These are phyloP conservation scores for Dolomedes plantarius DNA, from an alignment of 2,888 invertebrate species.

Conservation along the genomic window DNA sequence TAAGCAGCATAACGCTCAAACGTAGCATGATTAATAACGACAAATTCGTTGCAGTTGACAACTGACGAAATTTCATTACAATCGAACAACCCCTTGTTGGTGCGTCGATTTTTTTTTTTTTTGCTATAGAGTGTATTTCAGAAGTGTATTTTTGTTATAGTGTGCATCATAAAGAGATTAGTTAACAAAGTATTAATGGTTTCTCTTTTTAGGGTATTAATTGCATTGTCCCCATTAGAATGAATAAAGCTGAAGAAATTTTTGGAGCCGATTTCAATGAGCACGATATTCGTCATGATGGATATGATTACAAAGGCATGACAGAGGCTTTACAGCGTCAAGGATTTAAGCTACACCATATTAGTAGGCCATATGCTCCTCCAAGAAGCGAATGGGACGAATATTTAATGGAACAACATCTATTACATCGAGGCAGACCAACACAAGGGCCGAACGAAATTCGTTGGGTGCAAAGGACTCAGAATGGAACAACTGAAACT, in stretches of 20 bases:
- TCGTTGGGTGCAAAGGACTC: neutral
- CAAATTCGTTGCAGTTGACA: no score
- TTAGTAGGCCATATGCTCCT: neutral
- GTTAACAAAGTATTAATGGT: no score
- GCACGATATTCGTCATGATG: slow-evolving; percentile 55
- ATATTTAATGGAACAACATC: slow-evolving; percentile 56
- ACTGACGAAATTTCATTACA: no score
- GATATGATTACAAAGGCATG: slow-evolving; percentile 68
- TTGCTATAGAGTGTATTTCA: no score
- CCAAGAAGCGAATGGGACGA: slow-evolving; percentile 63
- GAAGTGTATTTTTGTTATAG: no score
- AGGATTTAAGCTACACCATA: slow-evolving; percentile 22
- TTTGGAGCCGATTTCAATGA: slow-evolving; percentile 87
- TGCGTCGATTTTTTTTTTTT: no score
- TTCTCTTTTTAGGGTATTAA: slow-evolving; percentile 81
- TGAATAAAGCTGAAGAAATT: slow-evolving; percentile 89
- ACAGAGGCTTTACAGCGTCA: slow-evolving; percentile 18
- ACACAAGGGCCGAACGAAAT: neutral
- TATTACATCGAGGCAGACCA: neutral
- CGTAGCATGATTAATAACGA: no score
- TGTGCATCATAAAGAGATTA: no score
- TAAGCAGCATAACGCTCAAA: no score
- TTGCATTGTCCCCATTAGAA: slow-evolving; percentile 87
- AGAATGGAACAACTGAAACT: neutral
- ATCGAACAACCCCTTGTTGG: no score